Base-by-base conservation (phyloP, 1,140 invertebrate genomes). In the Pogonognathellus flavescens region DNA sequence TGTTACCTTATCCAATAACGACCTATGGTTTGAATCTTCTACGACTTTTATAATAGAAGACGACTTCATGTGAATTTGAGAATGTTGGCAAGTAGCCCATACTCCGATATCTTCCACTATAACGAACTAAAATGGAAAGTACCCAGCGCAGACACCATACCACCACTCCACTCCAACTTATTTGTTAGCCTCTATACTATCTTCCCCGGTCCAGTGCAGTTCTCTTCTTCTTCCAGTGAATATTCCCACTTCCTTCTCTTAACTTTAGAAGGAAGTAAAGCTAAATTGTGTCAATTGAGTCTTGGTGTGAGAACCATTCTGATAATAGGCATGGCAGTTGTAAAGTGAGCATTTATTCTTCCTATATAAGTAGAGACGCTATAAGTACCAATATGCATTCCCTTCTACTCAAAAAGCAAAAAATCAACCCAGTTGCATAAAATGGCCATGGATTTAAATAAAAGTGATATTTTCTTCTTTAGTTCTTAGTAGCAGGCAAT, bases 221-320 rank as follows among this genome's bases (percentile, higher is more conserved):
- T 41, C 31, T 41, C 31, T 6, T 41, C 31, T 41, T 41, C 31
- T 41, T 41, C 31, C 31, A 1, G 2, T 3, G 31, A 41, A 76
- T 14, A 76, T 76, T 76, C 41, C 31, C 70, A 76, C 70, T 76
- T 76, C 70, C 70, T 50, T 76, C 10, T 50, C 70, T 41, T 50
- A 41, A 31, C 31, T 50, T 66, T 66, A 66, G 70, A 16, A 25
- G 18, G 70, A 31, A 31, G 70, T 49, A 76, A 31, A 31, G 70
- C 70, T 76, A 76, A 76, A 76, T 76, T 76, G 70, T 76, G 70
- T 76, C 70, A 76, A 76, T 76, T 76, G 70, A 76, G 70, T 76
- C 70, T 18, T 76, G 41, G 70, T 76, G 70, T 76, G 70, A 76
- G 70, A 76, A 49, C 70, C 25, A 76, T 50, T 76, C 70, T 49